phyloP scores from a whole-genome alignment of 2,888 invertebrate genomes.

The Plagodis pulveraria region DNA sequence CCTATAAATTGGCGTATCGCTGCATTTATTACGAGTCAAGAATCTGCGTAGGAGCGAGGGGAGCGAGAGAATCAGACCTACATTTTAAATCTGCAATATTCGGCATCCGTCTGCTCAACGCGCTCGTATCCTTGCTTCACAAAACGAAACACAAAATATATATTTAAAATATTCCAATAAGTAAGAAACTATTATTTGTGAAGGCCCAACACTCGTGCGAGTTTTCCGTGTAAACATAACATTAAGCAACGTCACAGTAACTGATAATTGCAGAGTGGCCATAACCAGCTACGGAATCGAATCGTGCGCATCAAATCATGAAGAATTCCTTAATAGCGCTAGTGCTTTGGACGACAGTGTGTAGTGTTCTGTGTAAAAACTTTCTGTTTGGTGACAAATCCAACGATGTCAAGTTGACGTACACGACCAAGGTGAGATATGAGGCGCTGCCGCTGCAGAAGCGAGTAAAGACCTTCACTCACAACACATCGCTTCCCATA shows the following conservation, averaged over 20 bases:
- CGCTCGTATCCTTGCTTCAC: slow-evolving; percentile 7
- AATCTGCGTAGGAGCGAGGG: slow-evolving; percentile 30
- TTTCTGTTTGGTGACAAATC: slow-evolving; percentile 54
- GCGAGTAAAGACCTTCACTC: slow-evolving; percentile 49
- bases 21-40: slow-evolving; percentile 31
- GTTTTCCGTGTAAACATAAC: slow-evolving; percentile 14
- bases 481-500: slow-evolving; percentile 47
- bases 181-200: neutral
- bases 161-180: too few relatives aligned
- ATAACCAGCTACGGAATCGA: slow-evolving; percentile 3
- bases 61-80: slow-evolving; percentile 23
- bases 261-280: slow-evolving; percentile 9
- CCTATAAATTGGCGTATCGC: slow-evolving; percentile 20
- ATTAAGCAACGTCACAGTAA: slow-evolving; percentile 21
- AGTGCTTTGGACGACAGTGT: slow-evolving; percentile 35
- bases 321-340: slow-evolving; percentile 34
- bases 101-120: slow-evolving; percentile 31
- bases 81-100: slow-evolving; percentile 31
- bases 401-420: slow-evolving; percentile 37
- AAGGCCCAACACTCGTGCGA: neutral
- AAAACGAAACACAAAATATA: neutral
- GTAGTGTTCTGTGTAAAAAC: slow-evolving; percentile 47
- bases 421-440: slow-evolving; percentile 49
- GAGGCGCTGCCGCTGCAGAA: slow-evolving; percentile 59
- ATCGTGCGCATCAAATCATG: slow-evolving; percentile 25